Conservation (phyloP, 2,888 invertebrate genomes). For the Pomacea canaliculata region DNA sequence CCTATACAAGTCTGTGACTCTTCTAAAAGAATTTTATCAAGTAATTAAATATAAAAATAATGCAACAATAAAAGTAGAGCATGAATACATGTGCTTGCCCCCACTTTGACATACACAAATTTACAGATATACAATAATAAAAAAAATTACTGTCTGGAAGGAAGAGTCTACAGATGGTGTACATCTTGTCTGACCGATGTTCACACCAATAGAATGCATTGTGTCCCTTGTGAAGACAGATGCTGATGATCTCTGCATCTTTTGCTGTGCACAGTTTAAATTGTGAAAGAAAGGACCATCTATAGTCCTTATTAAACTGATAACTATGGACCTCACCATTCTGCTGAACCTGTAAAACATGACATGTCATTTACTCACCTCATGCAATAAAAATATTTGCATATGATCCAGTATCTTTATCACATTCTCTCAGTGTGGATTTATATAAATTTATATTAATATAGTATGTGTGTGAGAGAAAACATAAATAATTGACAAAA, state of each 20-base stretch:
- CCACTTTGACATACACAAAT: too few relatives aligned
- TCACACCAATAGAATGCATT: conserved; percentile 55
- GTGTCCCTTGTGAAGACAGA: conserved; percentile 43
- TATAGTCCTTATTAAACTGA: conserved; percentile 40
- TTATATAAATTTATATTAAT: too few relatives aligned
- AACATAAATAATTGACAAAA: too few relatives aligned
- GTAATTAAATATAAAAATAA: too few relatives aligned
- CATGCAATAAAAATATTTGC: too few relatives aligned
- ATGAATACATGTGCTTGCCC: neutral
- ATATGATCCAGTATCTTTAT: too few relatives aligned
- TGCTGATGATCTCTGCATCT: conserved; percentile 38
- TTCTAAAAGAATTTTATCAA: too few relatives aligned
- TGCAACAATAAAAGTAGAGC: neutral
- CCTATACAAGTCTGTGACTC: too few relatives aligned
- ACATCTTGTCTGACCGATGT: conserved; percentile 26
- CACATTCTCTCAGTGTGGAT: too few relatives aligned
- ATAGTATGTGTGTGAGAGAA: too few relatives aligned
- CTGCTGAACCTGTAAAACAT: conserved; percentile 23
- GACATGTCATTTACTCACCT: too few relatives aligned
- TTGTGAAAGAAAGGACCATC: conserved; percentile 39
- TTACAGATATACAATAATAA: neutral
- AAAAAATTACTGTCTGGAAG: conserved; percentile 38
- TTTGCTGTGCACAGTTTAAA: conserved; percentile 39
- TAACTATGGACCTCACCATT: conserved; percentile 47
- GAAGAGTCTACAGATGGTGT: conserved; percentile 37